These are phyloP conservation scores for Uloborus diversus DNA, from an alignment of 1,140 invertebrate species.

Conservation along the genomic window DNA sequence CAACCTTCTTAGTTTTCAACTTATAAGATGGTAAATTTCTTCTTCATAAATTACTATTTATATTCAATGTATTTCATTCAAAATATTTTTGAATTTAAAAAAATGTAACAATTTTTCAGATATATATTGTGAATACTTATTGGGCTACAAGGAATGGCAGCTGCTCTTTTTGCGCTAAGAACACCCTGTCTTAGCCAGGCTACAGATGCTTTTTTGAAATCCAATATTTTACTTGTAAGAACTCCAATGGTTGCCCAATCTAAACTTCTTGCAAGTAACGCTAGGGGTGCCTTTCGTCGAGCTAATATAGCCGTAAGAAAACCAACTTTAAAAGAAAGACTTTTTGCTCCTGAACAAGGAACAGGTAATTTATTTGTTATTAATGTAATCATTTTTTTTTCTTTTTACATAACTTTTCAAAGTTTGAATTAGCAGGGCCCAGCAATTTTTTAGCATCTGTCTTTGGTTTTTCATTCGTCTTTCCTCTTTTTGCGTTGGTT, in stretches of 20 bases:
- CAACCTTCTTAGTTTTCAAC: too few species aligned
- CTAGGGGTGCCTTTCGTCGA: constrained; percentile 35
- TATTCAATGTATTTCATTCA: too few species aligned
- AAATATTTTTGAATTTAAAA: too few species aligned
- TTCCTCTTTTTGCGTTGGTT: too few species aligned
- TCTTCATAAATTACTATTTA: too few species aligned
- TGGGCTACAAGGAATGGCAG: constrained; percentile 27
- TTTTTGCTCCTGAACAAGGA: constrained; percentile 68
- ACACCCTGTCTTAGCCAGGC: not conserved
- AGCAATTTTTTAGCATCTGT: too few species aligned
- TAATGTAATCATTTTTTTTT: not conserved
- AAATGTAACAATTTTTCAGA: too few species aligned
- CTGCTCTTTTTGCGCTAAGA: constrained; percentile 24
- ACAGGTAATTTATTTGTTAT: constrained; percentile 64
- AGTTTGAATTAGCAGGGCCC: not conserved
- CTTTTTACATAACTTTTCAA: not conserved
- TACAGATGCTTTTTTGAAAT: constrained; percentile 1
- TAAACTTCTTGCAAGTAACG: constrained; percentile 16
- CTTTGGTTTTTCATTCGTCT: too few species aligned
- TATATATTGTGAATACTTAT: too few species aligned
- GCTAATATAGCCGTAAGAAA: constrained; percentile 59
- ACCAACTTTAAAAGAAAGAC: constrained; percentile 67
- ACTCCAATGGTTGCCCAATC: constrained; percentile 12
- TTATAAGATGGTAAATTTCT: too few species aligned
- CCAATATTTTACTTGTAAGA: not conserved